Evolutionary conservation across 1,140 invertebrate species (phyloP).

Genomic region (Drosophila tani): DNA sequence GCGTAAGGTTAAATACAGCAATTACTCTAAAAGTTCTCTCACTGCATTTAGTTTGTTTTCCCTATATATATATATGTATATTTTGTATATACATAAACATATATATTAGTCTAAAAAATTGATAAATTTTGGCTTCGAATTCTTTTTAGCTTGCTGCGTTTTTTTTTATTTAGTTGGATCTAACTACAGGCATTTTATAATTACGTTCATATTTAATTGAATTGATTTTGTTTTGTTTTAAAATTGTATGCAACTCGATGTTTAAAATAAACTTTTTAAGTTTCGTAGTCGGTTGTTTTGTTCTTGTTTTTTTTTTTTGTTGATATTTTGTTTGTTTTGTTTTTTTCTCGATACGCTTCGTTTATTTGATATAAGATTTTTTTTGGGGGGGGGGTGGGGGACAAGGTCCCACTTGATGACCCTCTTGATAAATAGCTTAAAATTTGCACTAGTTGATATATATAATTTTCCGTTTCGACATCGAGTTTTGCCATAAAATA

Average conservation of each 20-base stretch:
- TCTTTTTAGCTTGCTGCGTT: slow-evolving; percentile 39
- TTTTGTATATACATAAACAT: slow-evolving; percentile 20
- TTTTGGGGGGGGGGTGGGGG: slow-evolving; percentile 4
- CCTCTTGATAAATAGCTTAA: slow-evolving; percentile 45
- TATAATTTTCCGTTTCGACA: slow-evolving; percentile 35
- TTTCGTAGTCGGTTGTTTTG: slow-evolving; percentile 59
- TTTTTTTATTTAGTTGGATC: slow-evolving; percentile 64
- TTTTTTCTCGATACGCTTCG: slow-evolving; percentile 68
- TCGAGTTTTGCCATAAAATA: slow-evolving; percentile 72
- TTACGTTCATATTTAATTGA: slow-evolving; percentile 37
- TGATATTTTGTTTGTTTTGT: slow-evolving; percentile 15
- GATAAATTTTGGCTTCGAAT: slow-evolving; percentile 82
- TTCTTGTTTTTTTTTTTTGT: slow-evolving; percentile 22
- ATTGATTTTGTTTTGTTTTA: slow-evolving; percentile 41
- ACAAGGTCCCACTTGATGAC: slow-evolving; percentile 10
- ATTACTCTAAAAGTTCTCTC: slow-evolving; percentile 26
- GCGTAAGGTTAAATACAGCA: slow-evolving; percentile 22
- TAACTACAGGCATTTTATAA: slow-evolving; percentile 74
- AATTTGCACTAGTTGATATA: slow-evolving; percentile 71
- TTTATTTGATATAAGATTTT: slow-evolving; percentile 70
- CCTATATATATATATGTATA: slow-evolving; percentile 26
- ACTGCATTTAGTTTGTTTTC: slow-evolving; percentile 21
- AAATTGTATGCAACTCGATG: slow-evolving; percentile 57
- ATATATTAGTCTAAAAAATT: slow-evolving; percentile 72
- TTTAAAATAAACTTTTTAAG: slow-evolving; percentile 76